Evolutionary conservation across 2,888 invertebrate species (phyloP).

Genomic region (Unio delphinus): DNA sequence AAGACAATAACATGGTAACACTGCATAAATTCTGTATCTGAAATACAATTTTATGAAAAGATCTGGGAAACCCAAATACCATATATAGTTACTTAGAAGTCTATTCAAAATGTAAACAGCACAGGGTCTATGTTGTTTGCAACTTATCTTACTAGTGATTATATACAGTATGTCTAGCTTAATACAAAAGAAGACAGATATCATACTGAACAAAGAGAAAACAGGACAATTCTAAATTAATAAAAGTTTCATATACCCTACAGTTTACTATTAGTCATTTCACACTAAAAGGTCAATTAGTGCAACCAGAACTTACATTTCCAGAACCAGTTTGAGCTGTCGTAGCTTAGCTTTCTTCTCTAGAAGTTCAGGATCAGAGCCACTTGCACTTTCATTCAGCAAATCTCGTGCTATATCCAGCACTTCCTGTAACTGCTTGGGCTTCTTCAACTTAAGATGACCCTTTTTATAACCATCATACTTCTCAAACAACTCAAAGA

Average conservation of each 20-base stretch:
- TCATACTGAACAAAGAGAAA: background rate
- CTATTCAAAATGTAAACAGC: no score
- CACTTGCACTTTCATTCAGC: conserved; percentile 81
- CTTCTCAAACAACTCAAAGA: conserved; percentile 98
- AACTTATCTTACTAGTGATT: no score
- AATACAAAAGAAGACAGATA: background rate
- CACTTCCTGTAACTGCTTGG: conserved; percentile 87
- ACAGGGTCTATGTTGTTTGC: no score
- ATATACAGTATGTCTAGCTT: no score
- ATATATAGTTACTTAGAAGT: no score
- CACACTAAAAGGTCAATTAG: background rate
- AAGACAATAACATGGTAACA: no score
- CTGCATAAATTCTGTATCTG: no score
- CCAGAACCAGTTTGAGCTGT: conserved; percentile 97
- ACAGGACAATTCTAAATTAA: background rate
- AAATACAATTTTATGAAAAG: no score
- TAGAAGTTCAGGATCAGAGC: conserved; percentile 87
- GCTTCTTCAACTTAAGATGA: conserved; percentile 96
- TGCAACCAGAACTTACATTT: conserved; percentile 84
- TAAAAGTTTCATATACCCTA: no score
- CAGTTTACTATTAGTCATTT: no score
- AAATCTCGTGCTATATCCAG: conserved; percentile 95
- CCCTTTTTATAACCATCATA: conserved; percentile 94
- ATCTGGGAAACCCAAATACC: no score
- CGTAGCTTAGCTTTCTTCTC: conserved; percentile 97